Conservation (phyloP, 2,888 invertebrate species). For the Ochropleura plecta region DNA sequence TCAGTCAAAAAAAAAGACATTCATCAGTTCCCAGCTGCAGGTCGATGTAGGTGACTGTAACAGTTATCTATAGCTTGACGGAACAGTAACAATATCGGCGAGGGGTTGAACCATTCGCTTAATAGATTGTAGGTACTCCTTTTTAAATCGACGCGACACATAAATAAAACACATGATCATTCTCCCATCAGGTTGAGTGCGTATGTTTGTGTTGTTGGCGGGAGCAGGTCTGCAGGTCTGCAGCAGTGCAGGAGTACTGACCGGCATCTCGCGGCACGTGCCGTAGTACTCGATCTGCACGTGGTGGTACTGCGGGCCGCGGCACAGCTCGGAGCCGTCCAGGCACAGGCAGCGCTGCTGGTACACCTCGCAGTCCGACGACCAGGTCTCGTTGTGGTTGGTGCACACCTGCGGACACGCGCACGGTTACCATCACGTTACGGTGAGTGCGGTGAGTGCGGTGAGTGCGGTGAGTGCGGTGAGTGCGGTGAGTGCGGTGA, state of each 20-base stretch:
- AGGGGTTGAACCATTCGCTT: not conserved
- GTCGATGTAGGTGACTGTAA: not conserved
- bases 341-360: slow-evolving; percentile 98
- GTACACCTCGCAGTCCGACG: slow-evolving; percentile 98
- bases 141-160: not conserved
- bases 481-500: too few species aligned
- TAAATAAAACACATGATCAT: not conserved
- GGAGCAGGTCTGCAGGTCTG: not conserved
- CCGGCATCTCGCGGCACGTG: slow-evolving; percentile 94
- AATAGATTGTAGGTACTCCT: too few species aligned
- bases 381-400: slow-evolving; percentile 98
- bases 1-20: too few species aligned
- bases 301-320: slow-evolving; percentile 94
- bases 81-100: not conserved
- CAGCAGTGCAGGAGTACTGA: slow-evolving; percentile 68
- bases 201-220: not conserved
- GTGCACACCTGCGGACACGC: slow-evolving; percentile 93
- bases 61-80: not conserved
- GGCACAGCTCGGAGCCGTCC: slow-evolving; percentile 93
- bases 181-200: not conserved
- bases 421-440: not conserved
- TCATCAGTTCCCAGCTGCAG: not conserved
- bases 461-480: too few species aligned
- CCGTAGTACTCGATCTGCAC: slow-evolving; percentile 99
- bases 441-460: not conserved